Percentiles rank a stretch among this genome's conserved stretches.
phyloP scores from a whole-genome alignment of 1,140 invertebrate genomes.

The Probaryconus sp. region DNA sequence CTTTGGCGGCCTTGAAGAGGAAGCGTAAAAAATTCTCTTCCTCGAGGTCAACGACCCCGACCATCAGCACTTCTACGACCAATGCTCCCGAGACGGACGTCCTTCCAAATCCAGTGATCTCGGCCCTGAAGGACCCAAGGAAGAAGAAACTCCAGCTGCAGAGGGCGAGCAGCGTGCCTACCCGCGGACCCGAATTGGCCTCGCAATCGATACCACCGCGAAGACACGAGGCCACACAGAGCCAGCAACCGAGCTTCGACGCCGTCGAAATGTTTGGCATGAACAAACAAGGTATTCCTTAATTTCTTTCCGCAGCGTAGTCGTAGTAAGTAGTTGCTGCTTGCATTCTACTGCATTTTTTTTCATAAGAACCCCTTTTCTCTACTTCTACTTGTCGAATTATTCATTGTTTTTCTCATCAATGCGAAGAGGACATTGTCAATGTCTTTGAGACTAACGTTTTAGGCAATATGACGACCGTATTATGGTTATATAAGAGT shows the following conservation, averaged over 20 bases:
- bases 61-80: conserved; percentile 72
- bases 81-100: conserved; percentile 65
- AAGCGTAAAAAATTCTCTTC: conserved; percentile 89
- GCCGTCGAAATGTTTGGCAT: conserved; percentile 72
- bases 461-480: no score
- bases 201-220: conserved; percentile 67
- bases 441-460: conserved; percentile 4
- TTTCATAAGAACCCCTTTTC: conserved; percentile 9
- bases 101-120: conserved; percentile 56
- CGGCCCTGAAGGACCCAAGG: conserved; percentile 54
- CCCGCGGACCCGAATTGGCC: conserved; percentile 76
- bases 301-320: conserved; percentile 31
- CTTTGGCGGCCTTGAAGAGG: conserved; percentile 84
- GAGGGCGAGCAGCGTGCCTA: conserved; percentile 82
- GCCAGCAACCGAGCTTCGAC: conserved; percentile 77
- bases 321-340: conserved; percentile 36
- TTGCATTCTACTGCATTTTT: conserved; percentile 41
- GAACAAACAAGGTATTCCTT: conserved; percentile 68
- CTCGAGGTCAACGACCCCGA: conserved; percentile 83
- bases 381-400: conserved; percentile 15
- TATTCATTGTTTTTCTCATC: conserved; percentile 54
- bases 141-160: conserved; percentile 76
- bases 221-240: conserved; percentile 77
- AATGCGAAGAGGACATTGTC: conserved; percentile 17
- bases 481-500: no score